Percentiles rank a stretch among this genome's conserved stretches.
These are phyloP conservation scores for Percina caprodes DNA, from an alignment of 2,113 vertebrate genomes.

Conservation along the genomic window DNA sequence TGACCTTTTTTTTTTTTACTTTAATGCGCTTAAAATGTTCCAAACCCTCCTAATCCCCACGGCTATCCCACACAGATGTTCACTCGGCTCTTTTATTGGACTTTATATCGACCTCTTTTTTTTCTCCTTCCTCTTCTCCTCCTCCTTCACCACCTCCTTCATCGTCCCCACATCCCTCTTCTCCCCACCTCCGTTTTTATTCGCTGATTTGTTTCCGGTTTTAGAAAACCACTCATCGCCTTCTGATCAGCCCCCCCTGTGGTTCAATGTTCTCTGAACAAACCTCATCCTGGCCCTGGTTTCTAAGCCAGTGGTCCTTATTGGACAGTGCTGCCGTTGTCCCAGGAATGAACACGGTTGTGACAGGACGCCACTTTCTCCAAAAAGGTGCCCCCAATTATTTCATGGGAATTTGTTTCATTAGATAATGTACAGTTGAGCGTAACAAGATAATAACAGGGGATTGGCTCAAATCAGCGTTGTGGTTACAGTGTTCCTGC, in stretches of 20 bases:
- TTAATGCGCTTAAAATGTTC: conserved; percentile 88
- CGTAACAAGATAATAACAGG: conserved; percentile 63
- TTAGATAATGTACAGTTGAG: conserved; percentile 43
- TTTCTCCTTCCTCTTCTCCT: conserved; percentile 4
- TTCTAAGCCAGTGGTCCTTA: conserved; percentile 36
- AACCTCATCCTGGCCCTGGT: conserved; percentile 45
- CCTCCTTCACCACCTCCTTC: conserved; percentile 43
- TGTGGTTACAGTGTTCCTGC: conserved; percentile 55
- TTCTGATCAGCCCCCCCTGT: conserved; percentile 1
- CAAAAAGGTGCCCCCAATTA: conserved; percentile 11
- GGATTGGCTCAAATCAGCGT: conserved; percentile 20
- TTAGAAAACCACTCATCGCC: conserved; percentile 66
- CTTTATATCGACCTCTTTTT: conserved; percentile 76
- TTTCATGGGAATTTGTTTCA: conserved; percentile 53
- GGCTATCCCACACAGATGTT: conserved; percentile 85
- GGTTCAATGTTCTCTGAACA: conserved; percentile 45
- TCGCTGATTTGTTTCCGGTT: conserved; percentile 71
- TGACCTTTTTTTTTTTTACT: conserved; percentile 84
- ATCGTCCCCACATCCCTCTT: conserved; percentile 13
- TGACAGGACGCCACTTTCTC: conserved; percentile 10
- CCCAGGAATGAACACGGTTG: not conserved
- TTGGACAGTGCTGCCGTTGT: conserved; percentile 11
- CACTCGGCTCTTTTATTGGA: conserved; percentile 83
- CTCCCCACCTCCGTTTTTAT: conserved; percentile 29
- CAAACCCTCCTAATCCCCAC: conserved; percentile 83